Conservation (phyloP, 2,888 invertebrate genomes). For the Siphlonurus alternatus region DNA sequence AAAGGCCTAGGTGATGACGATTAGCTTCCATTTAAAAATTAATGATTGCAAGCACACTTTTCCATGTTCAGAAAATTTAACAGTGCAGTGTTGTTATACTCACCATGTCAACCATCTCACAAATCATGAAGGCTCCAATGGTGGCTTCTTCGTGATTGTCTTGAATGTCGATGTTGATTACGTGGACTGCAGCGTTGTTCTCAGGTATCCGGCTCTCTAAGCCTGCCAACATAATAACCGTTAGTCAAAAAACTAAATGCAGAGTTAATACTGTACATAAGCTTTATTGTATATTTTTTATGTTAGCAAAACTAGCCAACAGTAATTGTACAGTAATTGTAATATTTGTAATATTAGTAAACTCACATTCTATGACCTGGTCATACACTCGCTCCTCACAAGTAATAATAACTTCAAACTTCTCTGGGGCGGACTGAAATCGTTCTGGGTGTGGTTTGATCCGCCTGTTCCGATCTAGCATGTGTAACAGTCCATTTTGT, state of each 20-base stretch:
- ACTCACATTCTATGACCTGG: slow-evolving; percentile 79
- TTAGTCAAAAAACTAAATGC: slow-evolving; percentile 8
- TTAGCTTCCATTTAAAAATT: no score
- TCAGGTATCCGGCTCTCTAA: slow-evolving; percentile 62
- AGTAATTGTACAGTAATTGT: not conserved
- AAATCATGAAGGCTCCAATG: slow-evolving; percentile 93
- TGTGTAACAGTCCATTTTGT: slow-evolving; percentile 94
- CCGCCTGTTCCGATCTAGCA: slow-evolving; percentile 91
- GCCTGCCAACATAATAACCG: no score
- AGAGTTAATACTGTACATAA: not conserved
- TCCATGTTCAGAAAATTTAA: no score
- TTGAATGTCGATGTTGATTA: slow-evolving; percentile 96
- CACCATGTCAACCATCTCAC: slow-evolving; percentile 85
- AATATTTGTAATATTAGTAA: not conserved
- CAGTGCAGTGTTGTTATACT: no score
- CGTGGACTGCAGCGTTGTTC: slow-evolving; percentile 79
- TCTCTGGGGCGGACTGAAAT: slow-evolving; percentile 76
- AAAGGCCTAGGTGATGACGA: no score
- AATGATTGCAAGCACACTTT: no score
- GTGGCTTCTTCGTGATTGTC: slow-evolving; percentile 99
- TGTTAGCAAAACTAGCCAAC: no score
- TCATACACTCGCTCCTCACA: slow-evolving; percentile 98
- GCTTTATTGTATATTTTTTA: not conserved
- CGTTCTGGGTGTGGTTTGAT: slow-evolving; percentile 89
- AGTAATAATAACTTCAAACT: slow-evolving; percentile 90